Evolutionary conservation across 2,888 invertebrate species (phyloP), one percentile per base, ranked within the genome.

Genomic region (Tethea ocularis): DNA sequence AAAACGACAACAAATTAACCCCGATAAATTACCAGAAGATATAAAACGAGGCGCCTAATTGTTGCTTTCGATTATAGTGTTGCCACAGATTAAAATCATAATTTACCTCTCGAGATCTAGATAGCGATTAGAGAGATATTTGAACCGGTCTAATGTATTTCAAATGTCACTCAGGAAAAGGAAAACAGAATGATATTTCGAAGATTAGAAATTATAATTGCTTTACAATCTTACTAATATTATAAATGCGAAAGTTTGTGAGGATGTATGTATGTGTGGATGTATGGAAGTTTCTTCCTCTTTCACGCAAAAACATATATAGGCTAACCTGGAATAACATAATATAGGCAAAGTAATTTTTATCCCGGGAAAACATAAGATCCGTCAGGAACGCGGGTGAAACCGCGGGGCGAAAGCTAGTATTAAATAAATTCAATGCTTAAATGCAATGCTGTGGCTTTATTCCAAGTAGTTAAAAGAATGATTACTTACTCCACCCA

Each of bases 141-240:
- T 29, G 20, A 29, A 29, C 53, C 53, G 26, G 26, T 17, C 52
- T 22, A 52, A 29, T 29, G 53, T 17, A 29, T 53, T 53, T 29
- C 53, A 53, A 53, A 53, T 53, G 53, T 53, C 53, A 53, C 11
- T 53, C 26, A 53, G 26, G 4, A 53, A 38, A 20, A 46, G 46
- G 2, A 46, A 8, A 2, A 20, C 46, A 20, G 41, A 23, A 7
- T 29, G 10, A n/a, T 4, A 7, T 11, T 26, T 20, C 11, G 17
- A 29, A 26, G 26, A 26, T 26, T 53, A 29, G 24, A 29, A 26
- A 26, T 52, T 52, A 13, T 23, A n/a, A 26, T 52, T 24, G 52
- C 52, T n/a, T 24, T 15, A 15, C 15, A 24, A n/a, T 2, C 1
- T 52, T 52, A n/a, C n/a, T n/a, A n/a, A n/a, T n/a, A n/a, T n/a